A percentile compares a stretch with the other conserved stretches of the same genome.
Conservation (phyloP, 30 jellyfish, hydroid and myxozoan genomes). For the Hydractinia symbiolongicarpus region DNA sequence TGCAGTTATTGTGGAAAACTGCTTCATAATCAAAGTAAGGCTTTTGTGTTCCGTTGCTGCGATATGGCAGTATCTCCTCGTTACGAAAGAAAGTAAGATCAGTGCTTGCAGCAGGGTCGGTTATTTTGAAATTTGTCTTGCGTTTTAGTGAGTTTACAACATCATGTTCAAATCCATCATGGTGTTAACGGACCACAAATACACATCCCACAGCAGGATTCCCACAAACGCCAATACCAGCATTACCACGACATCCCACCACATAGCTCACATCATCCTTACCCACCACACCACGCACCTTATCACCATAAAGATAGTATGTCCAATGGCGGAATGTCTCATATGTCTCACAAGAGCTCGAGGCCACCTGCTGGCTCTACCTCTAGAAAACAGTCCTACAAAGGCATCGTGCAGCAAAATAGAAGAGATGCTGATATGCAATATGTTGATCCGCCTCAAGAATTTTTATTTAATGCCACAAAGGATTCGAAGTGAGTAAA, state of each 20-base stretch:
- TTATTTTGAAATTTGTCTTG: no score
- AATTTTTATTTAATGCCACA: constrained; percentile 74
- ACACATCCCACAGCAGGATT: constrained; percentile 37
- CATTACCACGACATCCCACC: constrained; percentile 52
- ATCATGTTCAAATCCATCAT: constrained; percentile 82
- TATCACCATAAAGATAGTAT: constrained; percentile 31
- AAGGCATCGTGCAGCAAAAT: constrained; percentile 35
- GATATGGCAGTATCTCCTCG: no score
- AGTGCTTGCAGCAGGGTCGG: no score
- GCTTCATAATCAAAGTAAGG: constrained; percentile 80
- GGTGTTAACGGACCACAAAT: constrained; percentile 35
- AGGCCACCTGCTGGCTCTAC: constrained; percentile 36
- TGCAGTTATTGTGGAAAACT: constrained; percentile 75
- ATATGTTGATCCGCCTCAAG: constrained; percentile 98
- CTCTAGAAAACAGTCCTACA: constrained; percentile 37
- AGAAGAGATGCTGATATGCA: constrained; percentile 86
- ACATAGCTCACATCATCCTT: constrained; percentile 37
- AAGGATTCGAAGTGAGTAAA: constrained; percentile 72
- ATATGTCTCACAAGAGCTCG: constrained; percentile 13
- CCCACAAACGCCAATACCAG: constrained; percentile 42
- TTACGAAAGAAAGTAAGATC: no score
- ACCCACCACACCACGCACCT: constrained; percentile 20
- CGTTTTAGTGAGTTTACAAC: constrained; percentile 58
- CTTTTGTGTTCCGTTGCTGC: background rate
- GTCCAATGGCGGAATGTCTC: constrained; percentile 15